phyloP scores from a whole-genome alignment of 1,140 invertebrate genomes.

The Dryas iulia region DNA sequence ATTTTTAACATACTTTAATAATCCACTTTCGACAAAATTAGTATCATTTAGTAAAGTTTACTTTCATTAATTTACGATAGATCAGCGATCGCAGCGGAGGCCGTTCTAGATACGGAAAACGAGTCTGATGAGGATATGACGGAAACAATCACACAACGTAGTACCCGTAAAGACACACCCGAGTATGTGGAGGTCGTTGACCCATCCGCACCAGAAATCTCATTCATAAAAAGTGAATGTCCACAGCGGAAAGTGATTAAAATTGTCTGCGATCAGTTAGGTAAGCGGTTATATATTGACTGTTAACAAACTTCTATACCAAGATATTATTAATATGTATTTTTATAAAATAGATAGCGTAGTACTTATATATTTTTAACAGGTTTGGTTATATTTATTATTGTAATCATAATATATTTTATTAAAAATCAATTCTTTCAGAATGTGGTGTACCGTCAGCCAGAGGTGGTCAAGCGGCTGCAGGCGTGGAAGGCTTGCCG shows the following conservation, averaged over 20 bases:
- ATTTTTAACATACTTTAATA: no score
- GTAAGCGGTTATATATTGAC: conserved; percentile 72
- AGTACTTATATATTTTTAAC: neutral
- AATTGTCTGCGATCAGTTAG: conserved; percentile 88
- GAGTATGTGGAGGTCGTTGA: conserved; percentile 90
- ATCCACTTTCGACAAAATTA: neutral
- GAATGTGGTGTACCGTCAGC: conserved; percentile 89
- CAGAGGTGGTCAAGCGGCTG: conserved; percentile 81
- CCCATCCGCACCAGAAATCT: conserved; percentile 89
- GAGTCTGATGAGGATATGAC: conserved; percentile 73
- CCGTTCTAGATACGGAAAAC: conserved; percentile 62
- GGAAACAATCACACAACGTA: conserved; percentile 54
- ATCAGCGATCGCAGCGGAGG: conserved; percentile 59
- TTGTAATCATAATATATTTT: neutral
- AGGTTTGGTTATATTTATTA: neutral
- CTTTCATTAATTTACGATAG: conserved; percentile 36
- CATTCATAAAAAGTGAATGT: conserved; percentile 88
- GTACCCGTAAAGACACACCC: conserved; percentile 45
- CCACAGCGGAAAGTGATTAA: conserved; percentile 89
- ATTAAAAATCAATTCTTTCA: conserved; percentile 43
- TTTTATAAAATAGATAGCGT: neutral
- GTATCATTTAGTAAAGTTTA: neutral
- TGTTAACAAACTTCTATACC: conserved; percentile 78
- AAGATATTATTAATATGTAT: neutral
- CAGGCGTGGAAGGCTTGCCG: conserved; percentile 82